phyloP scores from a whole-genome alignment of 2,888 invertebrate genomes.

The Pyrocoelia pectoralis region DNA sequence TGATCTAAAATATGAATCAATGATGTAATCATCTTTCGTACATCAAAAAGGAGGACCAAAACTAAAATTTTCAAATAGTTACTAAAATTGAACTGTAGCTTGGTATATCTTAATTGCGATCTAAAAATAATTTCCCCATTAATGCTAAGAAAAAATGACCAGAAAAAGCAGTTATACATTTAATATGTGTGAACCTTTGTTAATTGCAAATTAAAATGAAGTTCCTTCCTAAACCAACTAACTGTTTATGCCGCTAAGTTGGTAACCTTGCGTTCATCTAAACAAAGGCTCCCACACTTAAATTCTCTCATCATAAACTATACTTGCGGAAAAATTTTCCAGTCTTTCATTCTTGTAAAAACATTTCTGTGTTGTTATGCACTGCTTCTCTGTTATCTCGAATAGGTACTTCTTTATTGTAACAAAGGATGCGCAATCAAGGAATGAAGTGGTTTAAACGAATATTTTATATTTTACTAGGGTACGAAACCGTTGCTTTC shows the following conservation, averaged over 20 bases:
- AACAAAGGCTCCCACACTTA: constrained; percentile 45
- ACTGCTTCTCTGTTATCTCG: constrained; percentile 25
- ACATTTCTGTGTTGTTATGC: constrained; percentile 24
- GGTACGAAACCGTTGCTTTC: constrained; percentile 34
- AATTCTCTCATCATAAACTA: constrained; percentile 42
- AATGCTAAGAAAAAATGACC: constrained; percentile 36
- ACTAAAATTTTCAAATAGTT: constrained; percentile 4
- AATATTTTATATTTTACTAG: constrained; percentile 24
- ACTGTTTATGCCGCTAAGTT: constrained; percentile 42
- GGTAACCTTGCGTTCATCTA: constrained; percentile 45
- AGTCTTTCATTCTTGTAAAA: constrained; percentile 23
- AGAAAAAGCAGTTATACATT: constrained; percentile 47
- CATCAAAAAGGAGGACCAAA: background rate
- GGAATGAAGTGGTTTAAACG: constrained; percentile 17
- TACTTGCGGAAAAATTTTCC: constrained; percentile 37
- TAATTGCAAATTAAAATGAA: constrained; percentile 49
- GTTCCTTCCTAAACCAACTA: constrained; percentile 44
- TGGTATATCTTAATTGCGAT: constrained; percentile 41
- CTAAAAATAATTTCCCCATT: constrained; percentile 38
- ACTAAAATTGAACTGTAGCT: constrained; percentile 22
- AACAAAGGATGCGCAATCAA: constrained; percentile 23
- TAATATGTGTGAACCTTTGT: constrained; percentile 49
- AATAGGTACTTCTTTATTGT: constrained; percentile 11
- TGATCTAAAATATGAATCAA: no score
- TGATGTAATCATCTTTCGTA: background rate